phyloP scores from a whole-genome alignment of 2,888 invertebrate genomes.

The Eubasilissa splendida region DNA sequence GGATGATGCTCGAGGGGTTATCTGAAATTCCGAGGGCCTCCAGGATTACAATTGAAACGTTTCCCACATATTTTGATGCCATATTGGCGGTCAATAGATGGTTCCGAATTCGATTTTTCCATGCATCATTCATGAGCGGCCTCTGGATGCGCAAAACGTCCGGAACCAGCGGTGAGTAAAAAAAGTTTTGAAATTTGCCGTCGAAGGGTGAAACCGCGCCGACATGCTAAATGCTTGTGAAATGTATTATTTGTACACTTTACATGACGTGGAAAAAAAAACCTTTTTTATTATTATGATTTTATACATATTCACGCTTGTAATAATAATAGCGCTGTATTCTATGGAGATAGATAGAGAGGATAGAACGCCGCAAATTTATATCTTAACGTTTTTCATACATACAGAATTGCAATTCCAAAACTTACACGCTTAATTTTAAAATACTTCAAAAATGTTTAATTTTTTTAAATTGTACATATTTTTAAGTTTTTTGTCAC shows the following conservation, averaged over 20 bases:
- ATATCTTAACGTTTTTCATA: no score
- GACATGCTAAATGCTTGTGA: conserved; percentile 16
- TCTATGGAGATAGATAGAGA: no score
- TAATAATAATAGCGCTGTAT: not conserved
- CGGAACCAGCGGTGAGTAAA: no score
- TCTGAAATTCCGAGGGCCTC: conserved; percentile 29
- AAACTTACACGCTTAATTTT: no score
- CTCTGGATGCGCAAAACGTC: not conserved
- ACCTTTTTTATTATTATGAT: not conserved
- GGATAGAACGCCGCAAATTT: no score
- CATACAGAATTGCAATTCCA: no score
- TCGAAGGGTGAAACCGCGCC: not conserved
- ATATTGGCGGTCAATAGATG: conserved; percentile 30
- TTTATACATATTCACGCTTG: not conserved
- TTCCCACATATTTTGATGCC: conserved; percentile 37
- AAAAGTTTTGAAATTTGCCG: conserved; percentile 6
- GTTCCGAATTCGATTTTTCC: conserved; percentile 24
- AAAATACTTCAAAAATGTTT: no score
- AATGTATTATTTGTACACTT: not conserved
- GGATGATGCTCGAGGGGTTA: not conserved
- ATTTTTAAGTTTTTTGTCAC: no score
- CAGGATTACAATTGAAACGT: conserved; percentile 32
- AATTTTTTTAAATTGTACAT: no score
- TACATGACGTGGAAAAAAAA: not conserved
- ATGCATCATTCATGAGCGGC: conserved; percentile 48